Base-by-base conservation (phyloP, 2,888 invertebrate species). In the Trichogramma dendrolimi region DNA sequence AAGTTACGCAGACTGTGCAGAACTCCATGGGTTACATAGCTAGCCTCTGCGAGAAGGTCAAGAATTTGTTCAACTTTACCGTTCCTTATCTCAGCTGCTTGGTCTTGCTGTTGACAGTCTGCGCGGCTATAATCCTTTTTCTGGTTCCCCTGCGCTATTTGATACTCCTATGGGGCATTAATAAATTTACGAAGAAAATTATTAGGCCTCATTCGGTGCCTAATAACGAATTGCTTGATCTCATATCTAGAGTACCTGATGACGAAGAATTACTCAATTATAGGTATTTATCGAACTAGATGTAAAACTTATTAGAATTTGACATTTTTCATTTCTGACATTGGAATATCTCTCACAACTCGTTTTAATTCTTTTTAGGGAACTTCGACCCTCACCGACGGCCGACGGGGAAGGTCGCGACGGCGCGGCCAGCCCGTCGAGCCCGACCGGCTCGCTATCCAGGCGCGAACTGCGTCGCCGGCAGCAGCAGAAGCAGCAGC, bases 1-100 rank as follows among this genome's bases (percentile, higher is more conserved):
- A 99, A 80, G 96, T 97, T 4, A 96, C 97, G 14, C 92, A 95
- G 74, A 92, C 92, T 60, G 96, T 99, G 4, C 98, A 99, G 80
- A 96, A 97, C 73, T 91, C 92, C 0, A 91, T 98, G 63, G 97
- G 97, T 39, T 92, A 90, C 75, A 87, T 96, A 65, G 96, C 96
- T 6, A 92, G 94, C n/a, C 82, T 97, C 63, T 91, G 94, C 67
- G 97, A 98, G 81, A 87, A 91, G 75, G 87, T 96, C 60, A 94
- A 94, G 83, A 98, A 98, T 81, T 88, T 95, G 63, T 94, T 95
- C 82, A 96, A 96, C 81, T 99, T 97, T 83, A 94, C 96, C 64
- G 92, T 96, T 78, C 96, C 97, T 66, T 97, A 96, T 83, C 82
- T 99, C 70, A 96, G 96, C 72, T 92, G 91, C 83, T 83, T 99